Conservation (phyloP, 2,113 vertebrate genomes). For the Smithornis capensis region DNA sequence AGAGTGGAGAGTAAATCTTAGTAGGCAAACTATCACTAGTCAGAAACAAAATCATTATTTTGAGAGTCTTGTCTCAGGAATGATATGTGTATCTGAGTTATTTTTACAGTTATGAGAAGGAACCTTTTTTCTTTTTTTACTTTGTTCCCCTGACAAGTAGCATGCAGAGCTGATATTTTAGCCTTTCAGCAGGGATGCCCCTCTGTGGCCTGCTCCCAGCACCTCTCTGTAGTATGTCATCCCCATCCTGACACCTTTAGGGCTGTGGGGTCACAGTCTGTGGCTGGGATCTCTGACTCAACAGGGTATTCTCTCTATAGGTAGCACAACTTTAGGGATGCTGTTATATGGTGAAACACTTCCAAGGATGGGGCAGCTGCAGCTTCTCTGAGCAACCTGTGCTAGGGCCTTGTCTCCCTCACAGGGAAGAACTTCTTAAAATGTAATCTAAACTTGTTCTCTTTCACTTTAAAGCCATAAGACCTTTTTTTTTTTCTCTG, state of each 20-base stretch:
- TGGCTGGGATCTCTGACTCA: background rate
- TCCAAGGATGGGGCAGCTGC: background rate
- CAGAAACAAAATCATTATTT: background rate
- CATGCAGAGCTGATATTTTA: background rate
- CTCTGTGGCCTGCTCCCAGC: background rate
- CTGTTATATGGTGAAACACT: fast-evolving
- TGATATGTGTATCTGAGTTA: background rate
- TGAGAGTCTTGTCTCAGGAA: background rate
- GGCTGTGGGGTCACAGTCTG: background rate
- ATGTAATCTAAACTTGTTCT: background rate
- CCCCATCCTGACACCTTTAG: background rate
- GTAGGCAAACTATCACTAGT: background rate
- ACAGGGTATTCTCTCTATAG: fast-evolving
- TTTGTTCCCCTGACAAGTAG: background rate
- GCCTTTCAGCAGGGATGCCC: background rate
- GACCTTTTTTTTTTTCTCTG: background rate
- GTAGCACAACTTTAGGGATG: too few species aligned
- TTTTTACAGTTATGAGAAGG: background rate
- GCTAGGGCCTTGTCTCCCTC: background rate
- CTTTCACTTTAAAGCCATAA: background rate
- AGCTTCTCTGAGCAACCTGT: background rate
- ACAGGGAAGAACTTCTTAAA: background rate
- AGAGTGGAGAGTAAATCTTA: background rate
- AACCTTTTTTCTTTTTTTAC: background rate
- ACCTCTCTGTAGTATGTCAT: fast-evolving